Evolutionary conservation across 2,888 invertebrate species (phyloP).

Genomic region (Phlogophora meticulosa): DNA sequence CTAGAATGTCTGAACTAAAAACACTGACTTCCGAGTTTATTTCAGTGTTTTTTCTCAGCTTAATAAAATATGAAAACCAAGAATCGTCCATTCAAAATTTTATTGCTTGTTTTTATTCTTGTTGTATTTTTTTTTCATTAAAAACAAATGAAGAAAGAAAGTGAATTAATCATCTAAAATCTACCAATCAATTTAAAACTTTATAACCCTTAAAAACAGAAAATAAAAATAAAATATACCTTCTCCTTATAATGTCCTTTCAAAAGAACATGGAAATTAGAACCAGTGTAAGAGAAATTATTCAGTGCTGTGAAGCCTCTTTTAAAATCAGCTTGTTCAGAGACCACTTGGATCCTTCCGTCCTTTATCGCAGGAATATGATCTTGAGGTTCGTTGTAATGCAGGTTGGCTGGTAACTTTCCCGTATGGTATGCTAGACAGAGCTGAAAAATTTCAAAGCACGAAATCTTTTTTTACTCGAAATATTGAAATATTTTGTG

Average conservation of each 20-base stretch:
- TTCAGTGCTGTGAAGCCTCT: slow-evolving; percentile 74
- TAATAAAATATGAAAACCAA: too few species aligned
- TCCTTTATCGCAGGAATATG: slow-evolving; percentile 69
- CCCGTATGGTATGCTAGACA: slow-evolving; percentile 75
- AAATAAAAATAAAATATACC: slow-evolving; percentile 65
- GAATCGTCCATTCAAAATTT: too few species aligned
- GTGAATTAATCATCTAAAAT: too few species aligned
- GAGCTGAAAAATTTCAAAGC: slow-evolving; percentile 62
- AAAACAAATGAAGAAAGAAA: too few species aligned
- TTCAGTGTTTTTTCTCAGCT: too few species aligned
- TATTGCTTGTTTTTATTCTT: too few species aligned
- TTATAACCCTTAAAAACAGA: neutral
- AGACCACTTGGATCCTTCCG: slow-evolving; percentile 69
- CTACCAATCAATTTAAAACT: too few species aligned
- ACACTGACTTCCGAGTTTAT: too few species aligned
- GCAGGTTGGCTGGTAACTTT: slow-evolving; percentile 72
- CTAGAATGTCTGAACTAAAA: too few species aligned
- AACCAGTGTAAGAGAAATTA: slow-evolving; percentile 75
- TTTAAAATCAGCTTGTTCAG: slow-evolving; percentile 65
- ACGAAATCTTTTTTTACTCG: too few species aligned
- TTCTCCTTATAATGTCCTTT: slow-evolving; percentile 78
- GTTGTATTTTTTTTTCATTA: too few species aligned
- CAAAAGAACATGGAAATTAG: slow-evolving; percentile 75
- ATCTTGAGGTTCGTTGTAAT: slow-evolving; percentile 70
- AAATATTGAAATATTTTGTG: too few species aligned